Conservation (phyloP, 2,888 invertebrate species). For the Gymnosoma rotundatum region DNA sequence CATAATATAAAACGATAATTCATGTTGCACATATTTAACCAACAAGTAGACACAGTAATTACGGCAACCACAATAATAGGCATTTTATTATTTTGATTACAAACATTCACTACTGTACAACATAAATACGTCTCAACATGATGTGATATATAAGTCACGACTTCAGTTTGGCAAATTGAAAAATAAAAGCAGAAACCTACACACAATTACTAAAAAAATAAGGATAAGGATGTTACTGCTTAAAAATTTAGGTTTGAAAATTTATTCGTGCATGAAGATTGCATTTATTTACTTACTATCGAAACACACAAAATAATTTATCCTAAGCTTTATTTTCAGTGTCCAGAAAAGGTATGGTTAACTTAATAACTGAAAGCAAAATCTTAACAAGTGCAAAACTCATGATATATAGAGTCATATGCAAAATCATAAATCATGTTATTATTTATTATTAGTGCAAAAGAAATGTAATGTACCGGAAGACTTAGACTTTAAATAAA, state of each 20-base stretch:
- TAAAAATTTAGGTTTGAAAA: too few species aligned
- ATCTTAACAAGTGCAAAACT: conserved; percentile 25
- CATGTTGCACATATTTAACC: conserved; percentile 65
- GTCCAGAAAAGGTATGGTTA: not conserved
- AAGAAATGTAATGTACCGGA: not conserved
- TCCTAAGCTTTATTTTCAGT: not conserved
- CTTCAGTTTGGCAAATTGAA: too few species aligned
- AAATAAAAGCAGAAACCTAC: too few species aligned
- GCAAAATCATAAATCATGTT: conserved; percentile 62
- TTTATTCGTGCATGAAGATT: too few species aligned
- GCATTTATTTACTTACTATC: too few species aligned
- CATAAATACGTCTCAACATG: too few species aligned
- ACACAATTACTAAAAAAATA: too few species aligned
- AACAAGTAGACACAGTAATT: conserved; percentile 62
- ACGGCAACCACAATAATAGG: conserved; percentile 61
- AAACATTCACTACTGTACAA: too few species aligned
- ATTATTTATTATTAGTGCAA: conserved; percentile 46
- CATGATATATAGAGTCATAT: conserved; percentile 19
- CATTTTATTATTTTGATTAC: conserved; percentile 55
- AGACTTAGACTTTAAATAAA: conserved; percentile 50
- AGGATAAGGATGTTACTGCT: too few species aligned
- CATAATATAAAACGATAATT: conserved; percentile 61
- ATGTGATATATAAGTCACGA: too few species aligned
- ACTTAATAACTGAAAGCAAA: conserved; percentile 5
- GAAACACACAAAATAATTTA: too few species aligned